phyloP scores from a whole-genome alignment of 92 coral and sea anemone genomes.

The Umimayanthus kanabou region DNA sequence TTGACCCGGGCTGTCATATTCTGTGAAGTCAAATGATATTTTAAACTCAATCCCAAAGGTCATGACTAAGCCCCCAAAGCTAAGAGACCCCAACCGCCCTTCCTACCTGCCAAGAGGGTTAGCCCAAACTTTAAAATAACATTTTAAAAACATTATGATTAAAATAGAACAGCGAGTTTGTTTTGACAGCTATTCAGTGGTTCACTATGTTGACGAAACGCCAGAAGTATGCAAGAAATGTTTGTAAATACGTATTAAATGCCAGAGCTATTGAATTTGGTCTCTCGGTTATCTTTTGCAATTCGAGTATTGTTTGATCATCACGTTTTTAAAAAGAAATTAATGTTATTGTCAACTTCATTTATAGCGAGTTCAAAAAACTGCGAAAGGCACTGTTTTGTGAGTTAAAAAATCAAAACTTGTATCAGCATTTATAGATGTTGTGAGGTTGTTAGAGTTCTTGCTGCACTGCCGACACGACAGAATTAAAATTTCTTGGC shows the following conservation, averaged over 20 bases:
- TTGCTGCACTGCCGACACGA: too few species aligned
- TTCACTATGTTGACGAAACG: conserved; percentile 1
- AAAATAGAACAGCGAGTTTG: not conserved
- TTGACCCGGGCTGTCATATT: not conserved
- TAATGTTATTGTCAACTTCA: too few species aligned
- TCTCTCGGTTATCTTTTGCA: too few species aligned
- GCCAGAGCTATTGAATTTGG: not conserved
- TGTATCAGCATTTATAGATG: too few species aligned
- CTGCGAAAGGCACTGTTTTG: too few species aligned
- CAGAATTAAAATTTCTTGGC: not conserved
- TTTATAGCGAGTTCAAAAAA: too few species aligned
- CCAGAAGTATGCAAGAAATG: conserved; percentile 1
- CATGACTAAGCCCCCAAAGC: not conserved
- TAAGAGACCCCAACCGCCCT: not conserved
- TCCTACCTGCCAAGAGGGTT: not conserved
- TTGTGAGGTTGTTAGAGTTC: too few species aligned
- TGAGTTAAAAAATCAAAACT: too few species aligned
- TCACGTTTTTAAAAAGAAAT: too few species aligned
- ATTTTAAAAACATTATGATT: not conserved
- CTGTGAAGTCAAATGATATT: not conserved
- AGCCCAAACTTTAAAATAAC: not conserved
- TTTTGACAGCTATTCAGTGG: not conserved
- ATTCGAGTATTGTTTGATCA: too few species aligned
- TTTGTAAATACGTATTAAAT: too few species aligned
- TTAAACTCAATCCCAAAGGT: not conserved